Evolutionary conservation across 2,888 invertebrate genomes (phyloP), one percentile per base, ranked within the genome.

Genomic region (Itoplectis maculator): DNA sequence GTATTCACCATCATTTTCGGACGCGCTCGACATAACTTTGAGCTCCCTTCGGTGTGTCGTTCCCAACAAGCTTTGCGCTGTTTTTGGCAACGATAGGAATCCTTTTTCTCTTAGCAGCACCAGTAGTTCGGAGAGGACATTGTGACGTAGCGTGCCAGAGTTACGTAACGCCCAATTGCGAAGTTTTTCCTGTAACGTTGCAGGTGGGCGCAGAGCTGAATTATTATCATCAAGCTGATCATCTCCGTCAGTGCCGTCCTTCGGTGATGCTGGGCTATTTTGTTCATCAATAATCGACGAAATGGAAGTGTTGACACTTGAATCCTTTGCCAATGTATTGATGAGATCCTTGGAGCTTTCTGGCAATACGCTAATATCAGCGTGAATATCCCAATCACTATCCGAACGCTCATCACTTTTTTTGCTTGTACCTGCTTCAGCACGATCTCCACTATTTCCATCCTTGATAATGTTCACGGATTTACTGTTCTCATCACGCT

Each of bases 1-100:
- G 54, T 74, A 84, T 29, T 54, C 23, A 13, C 70, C 82, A 75
- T 74, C 49, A n/a, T 35, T 69, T 18, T 47, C 59, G 23, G 54
- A 69, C 11, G 45, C 54, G 13, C 74, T 66, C 61, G 23, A 29
- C 20, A 82, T 80, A 13, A 61, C 54, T 76, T 63, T 7, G 9
- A 65, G 23, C 23, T 49, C 42, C 6, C 65, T 23, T n/a, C 54
- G 54, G 66, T 75, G 75, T 40, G 45, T 35, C 6, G 66, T 75
- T 23, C 65, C 65, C 37, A 65, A 66, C 18, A 75, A 54, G 13
- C 65, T 40, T 47, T 66, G 65, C 2, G 75, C 75, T 20, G 54
- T 75, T 40, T 51, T 75, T 29, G 75, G 75, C 20, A 63, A 40
- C 13, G 69, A 54, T 2, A 15, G 37, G 42, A 40, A 54, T 37